A percentile compares a stretch with the other conserved stretches of the same genome.
phyloP scores from a whole-genome alignment of 2,888 invertebrate genomes.

The Metalampra italica region DNA sequence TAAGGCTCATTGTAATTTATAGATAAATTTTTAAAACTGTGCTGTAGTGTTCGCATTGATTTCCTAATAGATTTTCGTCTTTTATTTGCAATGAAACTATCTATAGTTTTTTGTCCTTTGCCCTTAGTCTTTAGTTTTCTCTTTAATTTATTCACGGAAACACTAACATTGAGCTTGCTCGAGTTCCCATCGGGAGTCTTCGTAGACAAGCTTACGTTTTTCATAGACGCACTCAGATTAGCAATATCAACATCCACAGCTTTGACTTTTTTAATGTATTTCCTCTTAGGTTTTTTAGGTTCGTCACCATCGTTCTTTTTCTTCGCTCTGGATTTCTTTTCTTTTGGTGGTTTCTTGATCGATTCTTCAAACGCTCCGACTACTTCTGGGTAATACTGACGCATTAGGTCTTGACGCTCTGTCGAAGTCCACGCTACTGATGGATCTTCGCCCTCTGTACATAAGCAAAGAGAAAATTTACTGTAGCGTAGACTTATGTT shows the following conservation, averaged over 20 bases:
- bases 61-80: conserved; percentile 39
- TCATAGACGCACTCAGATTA: conserved; percentile 41
- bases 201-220: conserved; percentile 29
- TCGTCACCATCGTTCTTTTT: conserved; percentile 41
- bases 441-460: conserved; percentile 60
- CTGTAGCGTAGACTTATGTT: too few species aligned
- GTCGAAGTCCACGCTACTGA: conserved; percentile 81
- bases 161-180: conserved; percentile 54
- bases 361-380: conserved; percentile 78
- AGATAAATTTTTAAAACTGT: conserved; percentile 45
- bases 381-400: conserved; percentile 80
- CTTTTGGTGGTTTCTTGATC: conserved; percentile 74
- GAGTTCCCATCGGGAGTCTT: conserved; percentile 31
- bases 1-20: conserved; percentile 18
- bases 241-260: conserved; percentile 25
- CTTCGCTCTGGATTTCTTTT: conserved; percentile 45
- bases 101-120: conserved; percentile 55
- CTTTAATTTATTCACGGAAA: conserved; percentile 58
- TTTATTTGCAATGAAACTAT: conserved; percentile 57
- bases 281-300: conserved; percentile 53
- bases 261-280: conserved; percentile 55
- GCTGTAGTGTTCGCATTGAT: conserved; percentile 29
- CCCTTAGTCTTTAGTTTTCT: conserved; percentile 50
- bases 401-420: conserved; percentile 82
- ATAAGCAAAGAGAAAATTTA: background rate